A percentile compares a stretch with the other conserved stretches of the same genome.
phyloP scores from a whole-genome alignment of 2,113 vertebrate species.

The Gnathonemus longibarbis region DNA sequence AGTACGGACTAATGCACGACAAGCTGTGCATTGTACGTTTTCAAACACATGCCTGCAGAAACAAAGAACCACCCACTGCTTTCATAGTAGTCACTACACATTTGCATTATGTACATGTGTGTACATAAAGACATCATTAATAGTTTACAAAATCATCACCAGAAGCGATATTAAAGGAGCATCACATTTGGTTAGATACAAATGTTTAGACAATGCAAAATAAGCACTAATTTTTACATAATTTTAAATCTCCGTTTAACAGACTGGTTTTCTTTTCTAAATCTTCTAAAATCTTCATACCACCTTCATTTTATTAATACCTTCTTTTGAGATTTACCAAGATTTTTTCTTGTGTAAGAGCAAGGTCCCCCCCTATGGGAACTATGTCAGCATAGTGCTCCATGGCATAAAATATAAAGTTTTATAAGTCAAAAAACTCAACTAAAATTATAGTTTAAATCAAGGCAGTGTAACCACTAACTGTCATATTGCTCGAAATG shows the following conservation, averaged over 20 bases:
- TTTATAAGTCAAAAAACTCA: neutral
- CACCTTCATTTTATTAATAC: neutral
- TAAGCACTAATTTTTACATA: neutral
- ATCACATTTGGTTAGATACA: neutral
- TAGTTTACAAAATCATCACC: neutral
- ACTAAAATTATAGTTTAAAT: neutral
- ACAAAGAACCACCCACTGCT: neutral
- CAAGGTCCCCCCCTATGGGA: neutral
- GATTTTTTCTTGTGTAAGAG: neutral
- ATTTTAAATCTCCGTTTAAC: neutral
- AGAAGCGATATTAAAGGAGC: neutral
- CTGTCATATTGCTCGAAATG: neutral
- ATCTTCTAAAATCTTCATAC: neutral
- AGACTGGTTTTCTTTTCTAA: neutral
- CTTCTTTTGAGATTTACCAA: neutral
- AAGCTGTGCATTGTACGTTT: neutral
- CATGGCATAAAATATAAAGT: neutral
- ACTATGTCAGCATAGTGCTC: neutral
- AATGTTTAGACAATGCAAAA: neutral
- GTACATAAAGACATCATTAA: neutral
- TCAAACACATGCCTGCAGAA: neutral
- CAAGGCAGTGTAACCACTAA: neutral
- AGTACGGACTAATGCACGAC: neutral
- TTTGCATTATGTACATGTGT: neutral
- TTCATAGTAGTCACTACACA: neutral